These are phyloP conservation scores for Harpagus bidentatus DNA, from an alignment of 2,113 vertebrate genomes.

Conservation along the genomic window DNA sequence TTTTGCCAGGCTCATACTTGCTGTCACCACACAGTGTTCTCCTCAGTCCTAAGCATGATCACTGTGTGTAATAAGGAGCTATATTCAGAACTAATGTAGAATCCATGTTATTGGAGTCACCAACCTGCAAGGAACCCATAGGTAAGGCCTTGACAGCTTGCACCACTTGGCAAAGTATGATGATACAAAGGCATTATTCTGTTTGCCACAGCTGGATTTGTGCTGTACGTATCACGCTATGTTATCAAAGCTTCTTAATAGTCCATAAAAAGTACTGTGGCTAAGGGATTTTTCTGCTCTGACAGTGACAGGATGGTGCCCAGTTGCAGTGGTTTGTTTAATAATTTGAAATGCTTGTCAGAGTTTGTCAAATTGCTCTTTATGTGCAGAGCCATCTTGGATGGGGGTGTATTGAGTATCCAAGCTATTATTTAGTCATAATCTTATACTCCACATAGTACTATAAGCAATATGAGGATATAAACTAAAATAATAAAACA, in stretches of 20 bases:
- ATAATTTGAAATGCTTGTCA: background rate
- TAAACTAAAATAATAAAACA: background rate
- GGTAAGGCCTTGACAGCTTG: fast-evolving
- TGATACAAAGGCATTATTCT: background rate
- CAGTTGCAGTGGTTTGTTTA: background rate
- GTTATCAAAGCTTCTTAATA: background rate
- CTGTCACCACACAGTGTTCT: background rate
- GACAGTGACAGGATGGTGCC: background rate
- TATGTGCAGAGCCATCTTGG: background rate
- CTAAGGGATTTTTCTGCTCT: background rate
- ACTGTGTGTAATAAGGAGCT: background rate
- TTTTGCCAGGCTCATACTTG: background rate
- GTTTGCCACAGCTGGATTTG: background rate
- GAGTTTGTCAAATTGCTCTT: background rate
- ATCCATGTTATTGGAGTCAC: background rate
- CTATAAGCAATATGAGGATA: background rate
- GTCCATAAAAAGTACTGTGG: background rate
- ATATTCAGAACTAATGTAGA: background rate
- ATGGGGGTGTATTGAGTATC: background rate
- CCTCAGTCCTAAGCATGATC: fast-evolving
- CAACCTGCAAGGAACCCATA: background rate
- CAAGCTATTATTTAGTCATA: background rate
- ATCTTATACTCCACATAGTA: background rate
- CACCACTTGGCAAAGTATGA: background rate
- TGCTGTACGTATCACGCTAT: background rate